These are phyloP conservation scores for Heterotis niloticus DNA, from an alignment of 2,113 vertebrate species.

Conservation along the genomic window DNA sequence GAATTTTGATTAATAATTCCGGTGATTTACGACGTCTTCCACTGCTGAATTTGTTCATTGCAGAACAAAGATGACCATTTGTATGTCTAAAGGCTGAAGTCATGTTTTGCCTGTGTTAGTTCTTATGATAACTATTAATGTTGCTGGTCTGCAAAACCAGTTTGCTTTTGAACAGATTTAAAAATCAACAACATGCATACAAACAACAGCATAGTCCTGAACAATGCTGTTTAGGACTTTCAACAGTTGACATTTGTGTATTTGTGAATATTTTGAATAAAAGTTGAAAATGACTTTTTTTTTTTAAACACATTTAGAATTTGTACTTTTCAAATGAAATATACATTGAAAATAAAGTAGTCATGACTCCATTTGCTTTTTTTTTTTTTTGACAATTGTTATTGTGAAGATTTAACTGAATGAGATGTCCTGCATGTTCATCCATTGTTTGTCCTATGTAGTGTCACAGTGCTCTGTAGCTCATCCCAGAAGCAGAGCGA, in stretches of 20 bases:
- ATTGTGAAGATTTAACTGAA: too few species aligned
- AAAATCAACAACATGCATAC: conserved; percentile 15
- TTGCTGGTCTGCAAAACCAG: conserved; percentile 14
- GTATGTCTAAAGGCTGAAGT: conserved; percentile 5
- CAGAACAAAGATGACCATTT: conserved; percentile 19
- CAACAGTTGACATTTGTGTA: not conserved
- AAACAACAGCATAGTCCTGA: not conserved
- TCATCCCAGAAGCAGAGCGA: too few species aligned
- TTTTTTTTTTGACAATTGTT: not conserved
- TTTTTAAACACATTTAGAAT: not conserved
- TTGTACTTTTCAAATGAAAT: conserved; percentile 16
- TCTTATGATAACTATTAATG: not conserved
- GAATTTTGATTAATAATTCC: conserved; percentile 20
- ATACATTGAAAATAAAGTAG: conserved; percentile 15
- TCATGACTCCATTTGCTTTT: not conserved
- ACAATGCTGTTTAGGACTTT: conserved; percentile 1
- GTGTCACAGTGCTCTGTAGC: too few species aligned
- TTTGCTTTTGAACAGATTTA: conserved; percentile 10
- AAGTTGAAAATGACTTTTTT: conserved; percentile 8
- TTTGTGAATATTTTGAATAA: conserved; percentile 19
- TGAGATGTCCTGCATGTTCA: too few species aligned
- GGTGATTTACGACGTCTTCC: conserved; percentile 26
- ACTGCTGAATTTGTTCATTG: conserved; percentile 23
- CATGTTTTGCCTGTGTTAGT: conserved; percentile 4
- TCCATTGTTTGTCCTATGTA: too few species aligned